phyloP scores from a whole-genome alignment of 2,888 invertebrate species.

The Eupsilia transversa region DNA sequence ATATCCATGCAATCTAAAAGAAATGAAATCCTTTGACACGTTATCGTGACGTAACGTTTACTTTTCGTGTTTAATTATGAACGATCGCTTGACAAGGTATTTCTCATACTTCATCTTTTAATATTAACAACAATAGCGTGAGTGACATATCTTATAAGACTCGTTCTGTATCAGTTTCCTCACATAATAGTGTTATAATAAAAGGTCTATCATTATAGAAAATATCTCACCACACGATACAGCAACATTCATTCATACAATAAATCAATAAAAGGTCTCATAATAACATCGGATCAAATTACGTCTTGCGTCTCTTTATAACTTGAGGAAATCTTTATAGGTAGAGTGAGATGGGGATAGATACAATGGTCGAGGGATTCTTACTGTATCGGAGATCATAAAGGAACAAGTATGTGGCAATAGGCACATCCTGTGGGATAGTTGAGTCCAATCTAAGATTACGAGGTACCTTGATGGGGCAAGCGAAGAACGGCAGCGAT shows the following conservation, averaged over 20 bases:
- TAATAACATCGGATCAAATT: slow-evolving; percentile 48
- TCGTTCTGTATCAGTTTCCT: neutral
- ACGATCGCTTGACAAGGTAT: slow-evolving; percentile 1
- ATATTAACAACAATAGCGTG: neutral
- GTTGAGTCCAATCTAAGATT: slow-evolving; percentile 48
- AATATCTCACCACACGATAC: slow-evolving; percentile 8
- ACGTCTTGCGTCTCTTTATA: slow-evolving; percentile 32
- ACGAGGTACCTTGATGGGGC: slow-evolving; percentile 19
- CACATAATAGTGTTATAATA: slow-evolving; percentile 18
- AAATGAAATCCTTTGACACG: neutral
- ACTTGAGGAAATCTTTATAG: neutral
- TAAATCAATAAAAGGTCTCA: slow-evolving; percentile 57
- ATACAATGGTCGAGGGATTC: slow-evolving; percentile 64
- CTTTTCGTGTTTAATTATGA: slow-evolving; percentile 21
- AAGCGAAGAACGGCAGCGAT: slow-evolving; percentile 34
- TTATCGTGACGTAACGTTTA: neutral
- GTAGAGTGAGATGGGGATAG: slow-evolving; percentile 47
- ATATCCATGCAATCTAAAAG: neutral
- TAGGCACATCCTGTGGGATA: slow-evolving; percentile 79
- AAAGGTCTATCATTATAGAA: slow-evolving; percentile 2
- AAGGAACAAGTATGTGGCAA: slow-evolving; percentile 74
- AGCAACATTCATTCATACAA: slow-evolving; percentile 41
- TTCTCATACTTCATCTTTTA: neutral
- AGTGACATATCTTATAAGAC: slow-evolving; percentile 7
- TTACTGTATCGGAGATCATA: slow-evolving; percentile 70